Evolutionary conservation across 2,797 vertebrate species (phyloP).

Genomic region (Hephaestus fuliginosus): DNA sequence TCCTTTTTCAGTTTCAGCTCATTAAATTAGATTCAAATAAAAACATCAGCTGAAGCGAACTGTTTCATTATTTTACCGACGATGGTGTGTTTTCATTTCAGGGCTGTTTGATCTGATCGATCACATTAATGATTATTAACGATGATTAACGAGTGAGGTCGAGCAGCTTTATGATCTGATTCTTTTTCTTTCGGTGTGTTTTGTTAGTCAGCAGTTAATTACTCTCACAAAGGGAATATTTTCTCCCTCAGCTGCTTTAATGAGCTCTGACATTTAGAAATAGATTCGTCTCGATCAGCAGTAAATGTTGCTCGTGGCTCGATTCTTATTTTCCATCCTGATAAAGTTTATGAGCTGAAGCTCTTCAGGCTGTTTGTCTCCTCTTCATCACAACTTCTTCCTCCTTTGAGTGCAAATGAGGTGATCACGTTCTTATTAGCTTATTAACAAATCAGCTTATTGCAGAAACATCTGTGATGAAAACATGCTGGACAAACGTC

Average conservation of each 20-base stretch:
- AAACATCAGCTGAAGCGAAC: too few species aligned
- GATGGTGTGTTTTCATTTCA: too few species aligned
- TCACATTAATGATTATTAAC: neutral
- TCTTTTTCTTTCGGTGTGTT: neutral
- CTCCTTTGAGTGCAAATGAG: neutral
- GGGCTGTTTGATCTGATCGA: neutral
- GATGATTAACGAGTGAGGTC: conserved; percentile 22
- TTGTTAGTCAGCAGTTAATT: conserved; percentile 35
- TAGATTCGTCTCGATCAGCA: conserved; percentile 24
- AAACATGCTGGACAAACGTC: too few species aligned
- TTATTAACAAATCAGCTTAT: too few species aligned
- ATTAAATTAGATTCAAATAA: too few species aligned
- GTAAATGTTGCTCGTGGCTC: conserved; percentile 25
- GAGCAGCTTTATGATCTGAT: conserved; percentile 1
- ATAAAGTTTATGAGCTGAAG: conserved; percentile 26
- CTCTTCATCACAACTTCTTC: conserved; percentile 2
- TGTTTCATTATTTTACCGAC: too few species aligned
- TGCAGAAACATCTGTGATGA: too few species aligned
- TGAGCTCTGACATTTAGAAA: conserved; percentile 20
- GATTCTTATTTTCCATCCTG: conserved; percentile 34
- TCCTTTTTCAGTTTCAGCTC: neutral
- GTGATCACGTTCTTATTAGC: neutral
- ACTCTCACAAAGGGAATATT: neutral
- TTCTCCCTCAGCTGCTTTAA: conserved; percentile 33
- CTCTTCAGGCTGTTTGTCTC: conserved; percentile 23